phyloP scores from a whole-genome alignment of 2,888 invertebrate species.

The Gymnosoma rotundatum region DNA sequence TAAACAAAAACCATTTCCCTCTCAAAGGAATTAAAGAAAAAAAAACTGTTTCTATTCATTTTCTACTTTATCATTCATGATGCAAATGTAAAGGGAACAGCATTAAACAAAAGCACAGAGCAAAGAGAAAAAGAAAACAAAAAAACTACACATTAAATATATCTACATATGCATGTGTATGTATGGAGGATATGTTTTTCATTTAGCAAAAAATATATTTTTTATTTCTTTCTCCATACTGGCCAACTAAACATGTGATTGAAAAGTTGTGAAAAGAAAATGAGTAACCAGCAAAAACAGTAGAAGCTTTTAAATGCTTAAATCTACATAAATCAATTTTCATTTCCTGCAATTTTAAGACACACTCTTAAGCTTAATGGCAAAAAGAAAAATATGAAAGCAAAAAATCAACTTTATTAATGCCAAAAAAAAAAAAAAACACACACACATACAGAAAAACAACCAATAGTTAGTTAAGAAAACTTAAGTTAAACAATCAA shows the following conservation, averaged over 20 bases:
- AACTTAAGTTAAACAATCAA: constrained; percentile 36
- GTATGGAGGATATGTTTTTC: not conserved
- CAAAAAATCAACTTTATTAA: constrained; percentile 16
- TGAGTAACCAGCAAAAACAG: constrained; percentile 25
- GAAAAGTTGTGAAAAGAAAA: constrained; percentile 58
- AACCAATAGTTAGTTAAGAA: constrained; percentile 35
- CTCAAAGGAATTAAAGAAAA: no score
- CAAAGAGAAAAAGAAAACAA: no score
- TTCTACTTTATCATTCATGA: no score
- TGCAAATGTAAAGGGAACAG: no score
- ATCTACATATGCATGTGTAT: not conserved
- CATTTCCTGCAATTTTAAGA: constrained; percentile 68
- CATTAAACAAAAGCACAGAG: no score
- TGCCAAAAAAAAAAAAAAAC: constrained; percentile 24
- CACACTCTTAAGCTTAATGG: constrained; percentile 54
- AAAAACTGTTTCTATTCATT: no score
- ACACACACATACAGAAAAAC: not conserved
- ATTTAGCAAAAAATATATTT: not conserved
- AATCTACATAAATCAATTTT: constrained; percentile 67
- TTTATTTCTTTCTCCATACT: not conserved
- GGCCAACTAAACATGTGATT: constrained; percentile 35
- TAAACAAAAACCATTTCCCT: not conserved
- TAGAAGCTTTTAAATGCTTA: constrained; percentile 19
- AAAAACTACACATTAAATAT: not conserved
- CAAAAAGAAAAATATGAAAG: not conserved